These are phyloP conservation scores for Ridgeia piscesae DNA, from an alignment of 1,140 invertebrate genomes.

Conservation along the genomic window DNA sequence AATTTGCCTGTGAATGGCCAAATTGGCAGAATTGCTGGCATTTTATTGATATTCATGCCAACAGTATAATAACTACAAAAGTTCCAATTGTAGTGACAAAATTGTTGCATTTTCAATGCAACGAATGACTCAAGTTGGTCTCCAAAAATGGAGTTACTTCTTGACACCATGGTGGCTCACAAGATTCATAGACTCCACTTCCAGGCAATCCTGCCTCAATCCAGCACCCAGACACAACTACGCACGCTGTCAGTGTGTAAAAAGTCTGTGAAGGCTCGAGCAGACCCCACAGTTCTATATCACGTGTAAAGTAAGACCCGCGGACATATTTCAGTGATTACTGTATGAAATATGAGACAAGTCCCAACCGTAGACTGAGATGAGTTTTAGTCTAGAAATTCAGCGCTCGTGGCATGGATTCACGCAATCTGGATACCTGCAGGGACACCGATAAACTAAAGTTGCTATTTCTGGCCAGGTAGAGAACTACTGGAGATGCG, in stretches of 20 bases:
- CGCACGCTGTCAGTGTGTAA: not conserved
- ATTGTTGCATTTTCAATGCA: not conserved
- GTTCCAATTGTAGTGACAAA: no score
- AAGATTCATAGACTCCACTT: not conserved
- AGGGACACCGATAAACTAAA: not conserved
- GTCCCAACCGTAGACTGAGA: not conserved
- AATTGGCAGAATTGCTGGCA: no score
- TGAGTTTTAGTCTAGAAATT: not conserved
- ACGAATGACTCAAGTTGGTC: not conserved
- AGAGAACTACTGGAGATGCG: not conserved
- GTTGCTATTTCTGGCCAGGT: not conserved
- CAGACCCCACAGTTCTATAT: not conserved
- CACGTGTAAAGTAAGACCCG: not conserved
- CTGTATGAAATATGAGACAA: not conserved
- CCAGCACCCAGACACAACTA: not conserved
- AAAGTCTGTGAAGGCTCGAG: not conserved
- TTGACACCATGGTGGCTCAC: not conserved
- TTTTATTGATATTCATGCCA: no score
- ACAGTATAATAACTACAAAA: no score
- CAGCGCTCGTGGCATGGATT: not conserved
- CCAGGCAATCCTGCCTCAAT: not conserved
- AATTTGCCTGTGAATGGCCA: no score
- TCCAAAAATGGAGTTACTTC: not conserved
- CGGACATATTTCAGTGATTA: not conserved
- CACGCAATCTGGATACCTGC: not conserved